Evolutionary conservation across 2,888 invertebrate genomes (phyloP), one percentile per base, ranked within the genome.

Genomic region (Amphipoea oculea): DNA sequence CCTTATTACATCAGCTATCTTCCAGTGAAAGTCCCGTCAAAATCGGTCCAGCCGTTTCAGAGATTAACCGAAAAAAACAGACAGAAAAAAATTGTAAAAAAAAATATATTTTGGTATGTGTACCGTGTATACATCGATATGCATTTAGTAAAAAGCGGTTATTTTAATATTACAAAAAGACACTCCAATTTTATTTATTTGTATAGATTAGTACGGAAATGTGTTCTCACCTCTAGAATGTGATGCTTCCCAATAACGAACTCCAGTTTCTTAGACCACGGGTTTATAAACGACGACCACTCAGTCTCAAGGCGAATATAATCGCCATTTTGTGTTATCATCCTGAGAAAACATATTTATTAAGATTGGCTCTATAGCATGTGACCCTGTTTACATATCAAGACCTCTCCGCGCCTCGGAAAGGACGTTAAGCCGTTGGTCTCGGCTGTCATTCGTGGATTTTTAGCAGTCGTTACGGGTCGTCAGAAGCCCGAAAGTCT

Each of bases 231-330:
- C 97, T 98, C 98, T 82, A 98, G 91, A 1, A 99, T 98, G 78
- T 98, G 96, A 95, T 99, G 99, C 92, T 99, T 98, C 54, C 99
- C 99, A 88, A 98, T 98, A 74, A 99, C 98, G 94, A 99, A 99
- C 93, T 99, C 99, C 75, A 99, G 95, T 94, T 98, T 98, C 92
- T 98, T 98, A 0, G 99, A 98, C 99, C 99, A 99, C 0, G 99
- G 99, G 96, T 99, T 99, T 69, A 99, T 97, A 92, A 99, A 99
- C 84, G 98, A 98, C 0, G 99, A 98, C 99, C 99, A 99, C 93
- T 99, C 99, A 0, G 99, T 99, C 94, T 99, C 98, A 66, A 99
- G 96, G 83, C 98, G 97, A n/a, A 98, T 97, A 92, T 98, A 99
- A 89, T 98, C 98, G 0, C 99, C 99, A 93, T 99, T 99, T 92